These are phyloP conservation scores for Drosophila pseudotalamancana DNA, from an alignment of 2,888 invertebrate species.

Conservation along the genomic window DNA sequence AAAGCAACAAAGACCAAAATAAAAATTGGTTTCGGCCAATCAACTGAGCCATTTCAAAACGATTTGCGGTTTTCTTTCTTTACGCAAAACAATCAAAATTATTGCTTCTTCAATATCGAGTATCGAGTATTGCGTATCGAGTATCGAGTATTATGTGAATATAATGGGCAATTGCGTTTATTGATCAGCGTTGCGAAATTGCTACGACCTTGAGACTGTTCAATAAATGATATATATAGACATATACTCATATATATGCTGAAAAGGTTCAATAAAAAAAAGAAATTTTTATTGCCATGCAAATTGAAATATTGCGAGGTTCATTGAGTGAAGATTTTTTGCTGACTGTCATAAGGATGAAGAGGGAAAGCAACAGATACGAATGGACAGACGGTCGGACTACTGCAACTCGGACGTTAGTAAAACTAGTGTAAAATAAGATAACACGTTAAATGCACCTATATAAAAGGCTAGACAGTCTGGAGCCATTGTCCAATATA, in stretches of 20 bases:
- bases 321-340: not conserved
- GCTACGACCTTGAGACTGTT: conserved; percentile 21
- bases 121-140: conserved; percentile 8
- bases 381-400: no score
- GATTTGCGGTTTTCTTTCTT: conserved; percentile 42
- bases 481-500: no score
- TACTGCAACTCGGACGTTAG: no score
- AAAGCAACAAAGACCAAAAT: no score
- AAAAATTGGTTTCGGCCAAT: conserved; percentile 19
- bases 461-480: no score
- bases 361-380: no score
- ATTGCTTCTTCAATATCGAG: conserved; percentile 20
- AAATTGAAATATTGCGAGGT: conserved; percentile 9
- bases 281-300: conserved; percentile 8
- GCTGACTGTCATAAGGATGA: not conserved
- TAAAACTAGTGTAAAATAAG: no score
- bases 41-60: conserved; percentile 45
- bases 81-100: conserved; percentile 37
- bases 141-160: conserved; percentile 21
- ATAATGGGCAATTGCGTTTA: conserved; percentile 24
- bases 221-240: conserved; percentile 1
- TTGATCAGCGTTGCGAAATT: conserved; percentile 27
- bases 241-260: not conserved
- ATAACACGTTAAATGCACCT: no score
- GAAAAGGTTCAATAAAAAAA: conserved; percentile 3